Conservation (phyloP, 2,888 invertebrate species). For the Andrena bucephala region DNA sequence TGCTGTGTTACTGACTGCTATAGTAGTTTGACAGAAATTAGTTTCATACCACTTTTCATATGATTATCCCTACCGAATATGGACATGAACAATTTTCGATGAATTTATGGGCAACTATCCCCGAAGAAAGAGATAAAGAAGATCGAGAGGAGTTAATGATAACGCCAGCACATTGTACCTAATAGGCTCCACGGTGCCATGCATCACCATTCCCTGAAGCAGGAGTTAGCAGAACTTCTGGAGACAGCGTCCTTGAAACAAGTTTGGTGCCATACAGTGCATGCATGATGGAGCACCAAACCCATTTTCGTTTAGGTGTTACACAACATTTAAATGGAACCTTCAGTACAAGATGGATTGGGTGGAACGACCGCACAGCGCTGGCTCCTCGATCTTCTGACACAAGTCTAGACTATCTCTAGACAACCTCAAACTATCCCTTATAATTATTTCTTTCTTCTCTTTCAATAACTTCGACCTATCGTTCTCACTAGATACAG, state of each 20-base stretch:
- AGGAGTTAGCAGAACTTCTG: slow-evolving; percentile 13
- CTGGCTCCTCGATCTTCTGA: slow-evolving; percentile 9
- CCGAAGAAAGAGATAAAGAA: neutral
- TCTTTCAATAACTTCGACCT: too few species aligned
- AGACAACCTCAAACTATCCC: too few species aligned
- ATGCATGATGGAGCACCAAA: slow-evolving; percentile 37
- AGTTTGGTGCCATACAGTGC: slow-evolving; percentile 21
- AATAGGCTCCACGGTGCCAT: neutral
- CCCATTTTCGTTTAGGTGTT: slow-evolving; percentile 32
- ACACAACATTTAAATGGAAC: slow-evolving; percentile 16
- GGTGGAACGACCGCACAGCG: neutral
- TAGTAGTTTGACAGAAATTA: too few species aligned
- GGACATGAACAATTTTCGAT: neutral
- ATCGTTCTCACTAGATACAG: too few species aligned
- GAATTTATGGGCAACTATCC: neutral
- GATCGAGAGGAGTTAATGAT: neutral
- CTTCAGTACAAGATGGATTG: slow-evolving; percentile 30
- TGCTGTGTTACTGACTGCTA: too few species aligned
- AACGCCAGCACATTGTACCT: neutral
- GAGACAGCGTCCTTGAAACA: slow-evolving; percentile 21
- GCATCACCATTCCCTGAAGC: slow-evolving; percentile 1
- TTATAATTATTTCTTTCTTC: too few species aligned
- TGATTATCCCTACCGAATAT: neutral
- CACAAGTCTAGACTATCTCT: neutral
- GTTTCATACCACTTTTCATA: too few species aligned